Base-by-base conservation (phyloP, 1,140 invertebrate species). In the Stenopsyche tienmushanensis region DNA sequence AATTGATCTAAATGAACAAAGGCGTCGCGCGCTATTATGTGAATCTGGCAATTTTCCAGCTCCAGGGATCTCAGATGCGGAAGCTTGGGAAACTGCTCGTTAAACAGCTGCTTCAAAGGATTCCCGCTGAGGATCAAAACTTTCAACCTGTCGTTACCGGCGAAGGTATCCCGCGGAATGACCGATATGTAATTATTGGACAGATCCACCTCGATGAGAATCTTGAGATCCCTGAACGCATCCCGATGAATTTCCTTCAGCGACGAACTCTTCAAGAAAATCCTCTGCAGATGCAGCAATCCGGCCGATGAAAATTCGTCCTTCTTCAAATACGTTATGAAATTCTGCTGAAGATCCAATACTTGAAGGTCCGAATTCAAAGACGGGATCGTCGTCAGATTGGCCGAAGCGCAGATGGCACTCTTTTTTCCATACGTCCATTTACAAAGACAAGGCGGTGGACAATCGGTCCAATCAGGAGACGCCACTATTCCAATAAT, bases 351-450 rank as follows among this genome's bases (percentile, higher is more conserved):
- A 5, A 93, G 74, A 72, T 91, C 87, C 39, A 93, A 80, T 18
- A 91, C 88, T 76, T 92, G 90, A 72, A 91, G 87, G 64, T 90
- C 89, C 0, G 86, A 82, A 72, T 88, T 88, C 25, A 92, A 76
- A 1, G 78, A 81, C 1, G 90, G 90, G 9, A 91, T 76, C 39
- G 84, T 80, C 57, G 88, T 85, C 53, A 90, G 81, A 15, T 87
- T 85, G 2, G 86, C 84, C 34, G 86, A 83, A 39, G 83, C 83
- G 74, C 90, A 92, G n/a, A 90, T 78, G 7, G 89, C 90, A 1
- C 88, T 90, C 72, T 90, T 90, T 72, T 91, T 91, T n/a, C 90
- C 90, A 17, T 86, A 87, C 8, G 86, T 86, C 90, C 90, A 92
- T 75, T 89, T 91, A 79, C 90, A 92, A 55, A 83, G 83, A 73